Base-by-base conservation (phyloP, 2,888 invertebrate genomes). In the Epiperipatus broadwayi region DNA sequence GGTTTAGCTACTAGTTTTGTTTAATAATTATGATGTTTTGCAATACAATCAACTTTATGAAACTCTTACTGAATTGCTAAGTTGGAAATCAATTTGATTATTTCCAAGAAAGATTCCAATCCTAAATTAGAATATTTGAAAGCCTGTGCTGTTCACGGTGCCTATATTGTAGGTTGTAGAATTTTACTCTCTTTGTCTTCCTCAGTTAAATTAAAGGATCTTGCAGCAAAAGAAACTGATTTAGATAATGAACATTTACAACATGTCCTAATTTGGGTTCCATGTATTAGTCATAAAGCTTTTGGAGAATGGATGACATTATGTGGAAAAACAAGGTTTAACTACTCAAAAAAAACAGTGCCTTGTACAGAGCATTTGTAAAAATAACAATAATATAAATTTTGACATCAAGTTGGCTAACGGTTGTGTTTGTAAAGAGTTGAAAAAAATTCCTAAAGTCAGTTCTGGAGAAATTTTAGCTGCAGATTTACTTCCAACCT, bases 111-210 rank as follows among this genome's bases (percentile, higher is more conserved):
- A n/a, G n/a, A n/a, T n/a, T n/a, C n/a, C n/a, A n/a, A n/a, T n/a
- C n/a, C n/a, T n/a, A n/a, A n/a, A n/a, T n/a, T n/a, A n/a, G n/a
- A n/a, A n/a, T n/a, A n/a, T n/a, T n/a, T n/a, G n/a, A n/a, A 8
- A n/a, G n/a, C n/a, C n/a, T 78, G 84, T 48, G 78, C 83, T 0
- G 75, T 83, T 40, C 84, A 89, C 52, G 89, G 85, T 61, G 84
- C 85, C 56, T 85, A 84, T 58, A 76, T 75, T 41, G 73, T 80
- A 39, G 72, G 75, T 46, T 83, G 81, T 80, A 71, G 77, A 47
- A 62, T 89, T 37, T 65, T 89, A 39, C 70, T 83, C 39, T 74
- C 80, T 48, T 65, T 91, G 56, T 89, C 89, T 0, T 89, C 89
- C 0, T 85, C 89, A 0, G 77, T 80, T 0, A 72, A 76, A 0